These are phyloP conservation scores for Pipa parva DNA, from an alignment of 2,113 vertebrate genomes.

Conservation along the genomic window DNA sequence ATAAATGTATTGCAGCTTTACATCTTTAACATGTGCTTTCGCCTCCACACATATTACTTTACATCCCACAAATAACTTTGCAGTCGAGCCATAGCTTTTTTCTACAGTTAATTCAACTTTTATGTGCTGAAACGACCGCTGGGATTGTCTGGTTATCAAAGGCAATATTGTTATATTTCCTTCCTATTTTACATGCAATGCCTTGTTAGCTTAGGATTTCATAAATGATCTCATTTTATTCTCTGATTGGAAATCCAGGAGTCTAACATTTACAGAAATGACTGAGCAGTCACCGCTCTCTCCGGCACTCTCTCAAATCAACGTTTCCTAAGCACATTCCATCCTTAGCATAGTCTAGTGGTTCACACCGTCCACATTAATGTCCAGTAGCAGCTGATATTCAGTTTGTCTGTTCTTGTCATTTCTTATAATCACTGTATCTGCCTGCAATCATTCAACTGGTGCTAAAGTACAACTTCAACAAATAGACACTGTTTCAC, in stretches of 20 bases:
- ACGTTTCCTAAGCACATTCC: not conserved
- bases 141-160: not conserved
- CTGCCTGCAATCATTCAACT: too few species aligned
- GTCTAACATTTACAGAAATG: constrained; percentile 11
- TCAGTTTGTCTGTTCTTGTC: not conserved
- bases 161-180: not conserved
- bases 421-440: too few species aligned
- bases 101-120: too few species aligned
- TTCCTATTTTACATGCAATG: not conserved
- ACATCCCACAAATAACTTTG: too few species aligned
- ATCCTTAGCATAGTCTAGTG: not conserved
- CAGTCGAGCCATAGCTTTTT: too few species aligned
- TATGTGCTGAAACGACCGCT: too few species aligned
- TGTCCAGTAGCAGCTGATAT: not conserved
- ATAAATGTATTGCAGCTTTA: not conserved
- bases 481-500: too few species aligned
- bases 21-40: too few species aligned
- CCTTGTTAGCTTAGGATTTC: not conserved
- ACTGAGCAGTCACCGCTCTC: not conserved
- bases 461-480: too few species aligned
- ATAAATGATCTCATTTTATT: not conserved
- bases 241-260: constrained; percentile 20
- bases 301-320: not conserved
- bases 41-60: too few species aligned
- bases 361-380: not conserved